Evolutionary conservation across 2,113 vertebrate genomes (phyloP), one percentile per base, ranked within the genome.

Genomic region (Thermophis baileyi): DNA sequence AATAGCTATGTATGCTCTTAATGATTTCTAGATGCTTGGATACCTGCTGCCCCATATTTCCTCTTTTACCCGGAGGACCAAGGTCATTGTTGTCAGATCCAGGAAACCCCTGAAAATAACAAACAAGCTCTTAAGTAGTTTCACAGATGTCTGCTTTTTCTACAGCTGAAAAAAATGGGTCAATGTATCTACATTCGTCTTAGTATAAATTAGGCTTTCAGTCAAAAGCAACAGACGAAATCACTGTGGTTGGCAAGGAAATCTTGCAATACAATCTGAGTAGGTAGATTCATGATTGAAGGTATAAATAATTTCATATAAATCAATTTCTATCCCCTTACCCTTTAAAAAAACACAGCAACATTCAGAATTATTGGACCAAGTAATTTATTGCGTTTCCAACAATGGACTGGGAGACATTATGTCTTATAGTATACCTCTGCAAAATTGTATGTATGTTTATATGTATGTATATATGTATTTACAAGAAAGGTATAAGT

Each of bases 31-130:
- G 0, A 35, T 90, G 14, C 24, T 81, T 89, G 1, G 92, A 94
- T 95, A 99, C 99, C 97, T 97, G 97, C 35, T 12, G 0, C 11
- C 98, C 98, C 63, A 18, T 12, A 49, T 96, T 97, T 91, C 99
- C 99, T 3, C 93, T 93, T 12, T 97, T 97, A 94, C 98, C 99
- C 92, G 97, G 98, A 51, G 96, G 91, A 92, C 98, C 98, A 35
- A 30, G 90, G 14, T 69, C 2, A 6, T 89, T 96, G 96, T 96
- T 98, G 87, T 97, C 96, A 30, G 20, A 24, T 2, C 99, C 98
- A 46, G 98, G 90, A 92, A 97, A 95, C 2, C 98, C 99, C 98
- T 99, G 94, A 74, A 11, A 89, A 93, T 89, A 94, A 89, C 8
- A 46, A 90, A 93, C 47, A 1, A 25, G 27, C 18, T 9, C 53